Conservation (phyloP, 2,797 vertebrate species). For the Rallus crepitans region DNA sequence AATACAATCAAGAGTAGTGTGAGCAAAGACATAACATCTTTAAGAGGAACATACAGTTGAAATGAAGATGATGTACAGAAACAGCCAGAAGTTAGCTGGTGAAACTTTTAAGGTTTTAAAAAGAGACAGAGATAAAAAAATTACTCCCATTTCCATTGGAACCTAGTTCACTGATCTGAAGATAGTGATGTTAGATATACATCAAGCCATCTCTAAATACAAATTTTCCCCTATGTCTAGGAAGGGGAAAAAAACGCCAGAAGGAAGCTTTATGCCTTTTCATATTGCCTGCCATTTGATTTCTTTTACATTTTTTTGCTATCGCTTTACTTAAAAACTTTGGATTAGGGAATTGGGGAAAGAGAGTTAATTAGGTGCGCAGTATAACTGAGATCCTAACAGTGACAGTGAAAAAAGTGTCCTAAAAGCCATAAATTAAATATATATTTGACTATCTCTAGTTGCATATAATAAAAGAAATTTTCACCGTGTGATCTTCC, state of each 20-base stretch:
- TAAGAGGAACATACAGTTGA: not conserved
- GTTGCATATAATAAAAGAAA: not conserved
- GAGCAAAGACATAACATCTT: not conserved
- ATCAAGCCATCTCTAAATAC: not conserved
- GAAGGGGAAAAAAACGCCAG: accelerated
- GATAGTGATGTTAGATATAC: not conserved
- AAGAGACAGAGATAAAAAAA: not conserved
- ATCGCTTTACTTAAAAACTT: not conserved
- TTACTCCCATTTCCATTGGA: accelerated
- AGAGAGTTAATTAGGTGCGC: not conserved
- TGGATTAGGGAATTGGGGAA: not conserved
- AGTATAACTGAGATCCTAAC: not conserved
- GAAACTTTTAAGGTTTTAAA: not conserved
- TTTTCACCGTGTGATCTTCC: not conserved
- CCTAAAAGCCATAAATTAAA: not conserved
- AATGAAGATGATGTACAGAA: not conserved
- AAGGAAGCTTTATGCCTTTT: accelerated
- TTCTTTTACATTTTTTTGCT: not conserved
- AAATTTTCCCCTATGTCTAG: not conserved
- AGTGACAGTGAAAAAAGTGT: not conserved
- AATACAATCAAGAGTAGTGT: not conserved
- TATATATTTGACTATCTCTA: not conserved
- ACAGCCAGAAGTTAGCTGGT: not conserved
- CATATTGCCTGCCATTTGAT: not conserved
- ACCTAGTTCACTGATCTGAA: not conserved